A percentile compares a stretch with the other conserved stretches of the same genome.
Evolutionary conservation across 2,797 vertebrate species (phyloP).

Genomic region (Sebastes goodei): DNA sequence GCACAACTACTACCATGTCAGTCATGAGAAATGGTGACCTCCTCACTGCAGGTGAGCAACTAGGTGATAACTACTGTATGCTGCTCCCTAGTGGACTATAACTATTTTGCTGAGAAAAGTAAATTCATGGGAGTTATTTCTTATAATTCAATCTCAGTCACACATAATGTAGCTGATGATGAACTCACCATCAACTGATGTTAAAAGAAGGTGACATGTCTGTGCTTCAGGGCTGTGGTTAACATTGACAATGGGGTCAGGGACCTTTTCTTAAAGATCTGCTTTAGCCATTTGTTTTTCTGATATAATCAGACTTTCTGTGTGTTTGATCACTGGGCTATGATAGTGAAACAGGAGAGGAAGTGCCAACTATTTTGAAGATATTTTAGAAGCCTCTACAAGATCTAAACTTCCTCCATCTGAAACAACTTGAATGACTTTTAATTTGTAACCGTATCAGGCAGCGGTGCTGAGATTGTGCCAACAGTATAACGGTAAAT

Average conservation of each 20-base stretch:
- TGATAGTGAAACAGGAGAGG: not conserved
- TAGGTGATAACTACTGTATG: not conserved
- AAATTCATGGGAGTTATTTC: not conserved
- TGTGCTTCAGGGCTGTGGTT: not conserved
- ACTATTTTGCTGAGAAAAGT: not conserved
- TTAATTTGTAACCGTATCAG: conserved; percentile 2
- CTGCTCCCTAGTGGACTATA: not conserved
- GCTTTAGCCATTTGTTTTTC: not conserved
- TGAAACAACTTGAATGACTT: conserved; percentile 8
- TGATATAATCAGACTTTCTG: not conserved
- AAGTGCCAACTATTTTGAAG: not conserved
- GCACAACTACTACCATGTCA: conserved; percentile 1
- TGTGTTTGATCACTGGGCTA: not conserved
- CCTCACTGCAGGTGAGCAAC: not conserved
- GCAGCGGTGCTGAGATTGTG: not conserved
- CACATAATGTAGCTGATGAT: not conserved
- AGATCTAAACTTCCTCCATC: not conserved
- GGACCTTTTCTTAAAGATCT: not conserved
- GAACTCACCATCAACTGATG: not conserved
- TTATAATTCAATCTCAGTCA: not conserved
- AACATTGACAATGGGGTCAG: not conserved
- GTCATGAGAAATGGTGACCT: not conserved
- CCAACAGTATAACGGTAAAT: conserved; percentile 56
- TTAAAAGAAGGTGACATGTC: not conserved
- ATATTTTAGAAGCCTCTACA: not conserved